Conservation (phyloP, 2,888 invertebrate species). For the Sylvicola cinctus region DNA sequence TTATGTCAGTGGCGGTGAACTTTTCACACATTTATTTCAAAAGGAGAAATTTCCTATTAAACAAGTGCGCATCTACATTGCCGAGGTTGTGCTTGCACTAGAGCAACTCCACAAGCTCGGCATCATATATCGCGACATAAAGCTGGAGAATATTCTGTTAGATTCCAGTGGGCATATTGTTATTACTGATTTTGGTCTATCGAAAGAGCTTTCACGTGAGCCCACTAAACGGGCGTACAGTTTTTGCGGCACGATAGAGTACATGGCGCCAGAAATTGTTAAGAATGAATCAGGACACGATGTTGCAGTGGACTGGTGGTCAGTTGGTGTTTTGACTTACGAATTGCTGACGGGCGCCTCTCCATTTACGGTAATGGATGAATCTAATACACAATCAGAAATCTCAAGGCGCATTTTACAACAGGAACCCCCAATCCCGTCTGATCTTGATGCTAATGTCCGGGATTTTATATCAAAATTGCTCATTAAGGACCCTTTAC, state of each 20-base stretch:
- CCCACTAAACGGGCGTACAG: constrained; percentile 74
- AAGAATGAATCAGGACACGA: constrained; percentile 82
- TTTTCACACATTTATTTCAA: constrained; percentile 92
- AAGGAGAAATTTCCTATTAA: constrained; percentile 78
- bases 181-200: constrained; percentile 91
- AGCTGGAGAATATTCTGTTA: constrained; percentile 88
- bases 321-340: constrained; percentile 87
- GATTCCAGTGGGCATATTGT: constrained; percentile 91
- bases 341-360: constrained; percentile 92
- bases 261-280: constrained; percentile 84
- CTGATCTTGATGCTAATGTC: constrained; percentile 44
- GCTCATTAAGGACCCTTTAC: constrained; percentile 74
- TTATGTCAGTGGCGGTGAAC: constrained; percentile 92
- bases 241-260: constrained; percentile 96
- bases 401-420: constrained; percentile 80
- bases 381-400: constrained; percentile 83
- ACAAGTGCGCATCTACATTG: constrained; percentile 84
- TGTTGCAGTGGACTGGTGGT: constrained; percentile 99
- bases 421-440: constrained; percentile 77
- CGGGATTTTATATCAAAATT: constrained; percentile 60
- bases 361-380: constrained; percentile 91
- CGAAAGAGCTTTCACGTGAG: constrained; percentile 59
- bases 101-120: constrained; percentile 93
- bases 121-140: constrained; percentile 94
- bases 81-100: constrained; percentile 85